phyloP scores from a whole-genome alignment of 2,888 invertebrate species.

The Noctua janthe region DNA sequence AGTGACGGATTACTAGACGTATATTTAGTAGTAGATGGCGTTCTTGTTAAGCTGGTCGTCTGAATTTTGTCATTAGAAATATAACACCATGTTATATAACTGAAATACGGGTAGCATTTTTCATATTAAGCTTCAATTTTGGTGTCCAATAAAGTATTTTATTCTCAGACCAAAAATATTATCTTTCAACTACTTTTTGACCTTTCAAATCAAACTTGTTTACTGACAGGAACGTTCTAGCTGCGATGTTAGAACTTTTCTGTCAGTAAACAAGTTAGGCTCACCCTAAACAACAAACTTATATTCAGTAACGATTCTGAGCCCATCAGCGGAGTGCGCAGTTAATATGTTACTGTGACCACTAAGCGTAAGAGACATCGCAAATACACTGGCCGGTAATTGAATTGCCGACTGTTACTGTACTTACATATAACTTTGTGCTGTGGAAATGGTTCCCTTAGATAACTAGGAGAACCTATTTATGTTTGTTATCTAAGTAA shows the following conservation, averaged over 20 bases:
- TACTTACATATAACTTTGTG: neutral
- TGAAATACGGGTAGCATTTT: too few species aligned
- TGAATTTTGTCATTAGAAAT: neutral
- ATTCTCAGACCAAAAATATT: neutral
- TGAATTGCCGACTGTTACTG: conserved; percentile 32
- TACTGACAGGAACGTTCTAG: neutral
- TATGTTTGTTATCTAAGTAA: neutral
- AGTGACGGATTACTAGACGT: too few species aligned
- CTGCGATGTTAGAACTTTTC: neutral
- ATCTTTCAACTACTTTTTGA: neutral
- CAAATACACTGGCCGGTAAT: conserved; percentile 39
- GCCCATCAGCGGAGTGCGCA: neutral
- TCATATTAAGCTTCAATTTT: neutral
- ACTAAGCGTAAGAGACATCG: conserved; percentile 14
- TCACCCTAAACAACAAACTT: neutral
- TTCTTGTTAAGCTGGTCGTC: neutral
- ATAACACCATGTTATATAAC: too few species aligned
- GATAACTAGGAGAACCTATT: neutral
- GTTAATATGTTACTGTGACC: neutral
- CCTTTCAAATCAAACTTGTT: neutral
- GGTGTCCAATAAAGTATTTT: neutral
- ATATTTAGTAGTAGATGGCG: neutral
- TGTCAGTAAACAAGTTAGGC: neutral
- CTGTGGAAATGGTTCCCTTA: neutral
- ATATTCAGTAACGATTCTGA: neutral